phyloP scores from a whole-genome alignment of 2,888 invertebrate species.

The Petrophora chlorosata region DNA sequence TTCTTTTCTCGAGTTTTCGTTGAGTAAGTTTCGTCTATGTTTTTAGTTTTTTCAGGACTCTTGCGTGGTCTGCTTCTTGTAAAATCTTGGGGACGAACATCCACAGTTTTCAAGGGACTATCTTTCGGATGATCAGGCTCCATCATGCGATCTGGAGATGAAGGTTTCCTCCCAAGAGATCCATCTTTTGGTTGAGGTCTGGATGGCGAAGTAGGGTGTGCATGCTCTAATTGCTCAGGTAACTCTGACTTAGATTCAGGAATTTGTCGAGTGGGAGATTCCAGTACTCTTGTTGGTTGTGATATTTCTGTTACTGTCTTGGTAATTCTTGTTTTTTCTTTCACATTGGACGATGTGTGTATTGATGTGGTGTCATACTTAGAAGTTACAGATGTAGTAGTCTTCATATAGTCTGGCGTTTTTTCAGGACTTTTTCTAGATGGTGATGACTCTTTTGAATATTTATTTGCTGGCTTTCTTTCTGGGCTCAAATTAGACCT shows the following conservation, averaged over 20 bases:
- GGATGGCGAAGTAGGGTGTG: conserved; percentile 23
- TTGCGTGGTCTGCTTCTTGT: conserved; percentile 12
- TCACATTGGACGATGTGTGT: conserved; percentile 28
- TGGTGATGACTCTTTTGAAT: conserved; percentile 23
- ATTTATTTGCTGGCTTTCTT: conserved; percentile 20
- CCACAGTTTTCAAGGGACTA: conserved; percentile 9
- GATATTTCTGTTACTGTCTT: conserved; percentile 28
- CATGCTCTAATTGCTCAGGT: conserved; percentile 5
- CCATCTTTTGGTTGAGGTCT: conserved; percentile 12
- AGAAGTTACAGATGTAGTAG: conserved; percentile 31
- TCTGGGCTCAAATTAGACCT: conserved; percentile 18
- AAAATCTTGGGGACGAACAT: conserved; percentile 12
- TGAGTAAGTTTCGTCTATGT: conserved; percentile 17
- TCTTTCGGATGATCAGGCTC: conserved; percentile 4
- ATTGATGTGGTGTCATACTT: conserved; percentile 33
- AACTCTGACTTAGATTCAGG: conserved; percentile 9
- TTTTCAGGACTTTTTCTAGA: conserved; percentile 21
- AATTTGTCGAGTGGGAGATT: conserved; percentile 33
- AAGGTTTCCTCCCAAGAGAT: conserved; percentile 28
- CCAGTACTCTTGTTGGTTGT: conserved; percentile 22
- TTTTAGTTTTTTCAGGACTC: conserved; percentile 27
- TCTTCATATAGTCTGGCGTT: conserved; percentile 24
- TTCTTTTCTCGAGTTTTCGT: conserved; percentile 15
- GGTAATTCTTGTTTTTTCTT: conserved; percentile 23
- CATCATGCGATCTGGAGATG: conserved; percentile 7